These are phyloP conservation scores for Melanchra persicariae DNA, from an alignment of 2,888 invertebrate species.

Conservation along the genomic window DNA sequence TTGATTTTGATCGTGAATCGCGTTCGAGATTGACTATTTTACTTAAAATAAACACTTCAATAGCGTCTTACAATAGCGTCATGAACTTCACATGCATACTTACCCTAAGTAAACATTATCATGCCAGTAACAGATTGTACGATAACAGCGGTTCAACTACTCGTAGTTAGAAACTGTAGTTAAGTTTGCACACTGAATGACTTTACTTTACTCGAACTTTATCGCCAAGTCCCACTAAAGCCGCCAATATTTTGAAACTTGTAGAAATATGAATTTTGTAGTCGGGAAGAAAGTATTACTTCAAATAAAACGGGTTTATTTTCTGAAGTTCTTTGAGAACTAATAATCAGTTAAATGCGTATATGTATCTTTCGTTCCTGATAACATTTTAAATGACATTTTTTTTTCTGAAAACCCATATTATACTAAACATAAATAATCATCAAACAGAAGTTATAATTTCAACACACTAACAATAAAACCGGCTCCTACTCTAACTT, in stretches of 20 bases:
- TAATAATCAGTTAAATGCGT: background rate
- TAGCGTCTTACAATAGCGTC: background rate
- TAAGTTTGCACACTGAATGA: slow-evolving; percentile 23
- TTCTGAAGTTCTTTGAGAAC: background rate
- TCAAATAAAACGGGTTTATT: background rate
- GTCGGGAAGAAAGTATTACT: background rate
- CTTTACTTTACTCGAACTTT: slow-evolving; percentile 16
- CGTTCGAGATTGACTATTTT: too few species aligned
- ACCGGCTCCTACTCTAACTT: too few species aligned
- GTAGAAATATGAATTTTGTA: slow-evolving; percentile 2
- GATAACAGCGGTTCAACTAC: slow-evolving; percentile 10
- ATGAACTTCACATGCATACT: background rate
- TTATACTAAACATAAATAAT: too few species aligned
- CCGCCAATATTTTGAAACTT: slow-evolving; percentile 31
- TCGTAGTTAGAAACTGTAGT: slow-evolving; percentile 12
- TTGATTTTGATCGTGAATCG: too few species aligned
- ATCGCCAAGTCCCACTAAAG: slow-evolving; percentile 5
- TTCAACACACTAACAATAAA: too few species aligned
- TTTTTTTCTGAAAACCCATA: too few species aligned
- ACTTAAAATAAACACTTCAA: background rate
- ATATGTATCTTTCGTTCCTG: too few species aligned
- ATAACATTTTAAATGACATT: too few species aligned
- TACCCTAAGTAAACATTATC: slow-evolving; percentile 1
- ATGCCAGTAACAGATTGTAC: slow-evolving; percentile 10
- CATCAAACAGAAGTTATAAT: too few species aligned